Evolutionary conservation across 35 echinoderm and acorn worm genomes (phyloP), one percentile per base, ranked within the genome.

Genomic region (Apostichopus parvimensis): DNA sequence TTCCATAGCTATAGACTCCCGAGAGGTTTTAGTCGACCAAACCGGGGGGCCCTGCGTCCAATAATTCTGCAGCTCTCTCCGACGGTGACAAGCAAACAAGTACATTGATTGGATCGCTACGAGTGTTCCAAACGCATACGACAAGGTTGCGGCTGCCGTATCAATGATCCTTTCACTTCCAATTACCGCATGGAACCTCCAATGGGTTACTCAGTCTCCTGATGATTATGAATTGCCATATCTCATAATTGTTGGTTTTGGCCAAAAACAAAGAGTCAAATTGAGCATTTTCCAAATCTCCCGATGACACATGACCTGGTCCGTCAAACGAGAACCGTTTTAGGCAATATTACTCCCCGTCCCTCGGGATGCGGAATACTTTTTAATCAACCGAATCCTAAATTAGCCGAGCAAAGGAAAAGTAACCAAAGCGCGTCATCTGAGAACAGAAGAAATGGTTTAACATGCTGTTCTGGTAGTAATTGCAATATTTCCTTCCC

Each of bases 351-450:
- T 73, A 88, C 86, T 88, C 57, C 52, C 9, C 11, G 21, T 88
- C 86, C 86, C 86, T 11, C 11, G 64, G 61, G 86, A 73, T 9
- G 86, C 24, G 61, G 86, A 72, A 88, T 72, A 73, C 86, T 88
- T 88, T 88, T 88, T 88, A 88, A 88, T 88, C 86, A 88, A 88
- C 86, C 86, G 72, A 88, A 88, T 88, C 64, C 86, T 73, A 88
- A 88, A 88, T 88, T 88, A 88, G 86, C 20, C 9, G 57, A 20
- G 86, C 52, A 66, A 53, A 45, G 17, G 68, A 10, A 53, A 62
- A 88, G 57, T 72, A 62, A 72, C 57, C 11, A 8, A 23, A 73
- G 86, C 64, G 86, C 24, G 86, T 88, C 86, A 73, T 88, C 68
- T 73, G 64, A 88, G 64, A 88, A 54, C 68, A 34, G 18, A 0